These are phyloP conservation scores for Alfaro cultratus DNA, from an alignment of 2,797 vertebrate species.

Conservation along the genomic window DNA sequence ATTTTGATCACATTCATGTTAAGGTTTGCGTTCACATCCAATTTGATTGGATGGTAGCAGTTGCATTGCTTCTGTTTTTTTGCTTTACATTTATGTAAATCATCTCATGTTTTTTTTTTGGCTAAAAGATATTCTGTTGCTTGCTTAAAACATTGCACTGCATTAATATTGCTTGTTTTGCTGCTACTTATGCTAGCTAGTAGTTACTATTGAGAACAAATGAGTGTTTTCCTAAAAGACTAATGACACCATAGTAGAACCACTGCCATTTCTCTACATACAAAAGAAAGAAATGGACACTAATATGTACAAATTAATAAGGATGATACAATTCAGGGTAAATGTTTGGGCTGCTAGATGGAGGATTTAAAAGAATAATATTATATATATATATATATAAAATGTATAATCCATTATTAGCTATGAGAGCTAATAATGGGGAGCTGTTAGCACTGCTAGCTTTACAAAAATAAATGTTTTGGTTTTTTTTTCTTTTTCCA, in stretches of 20 bases:
- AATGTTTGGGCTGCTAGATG: background rate
- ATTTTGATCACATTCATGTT: conserved; percentile 32
- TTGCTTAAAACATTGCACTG: conserved; percentile 23
- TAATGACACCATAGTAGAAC: background rate
- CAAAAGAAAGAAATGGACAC: background rate
- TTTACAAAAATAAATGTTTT: background rate
- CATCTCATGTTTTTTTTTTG: conserved; percentile 64
- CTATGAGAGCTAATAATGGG: no score
- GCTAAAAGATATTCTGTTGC: conserved; percentile 24
- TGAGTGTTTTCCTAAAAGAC: background rate
- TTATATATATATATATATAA: background rate
- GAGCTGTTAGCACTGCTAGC: background rate
- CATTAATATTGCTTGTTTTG: conserved; percentile 7
- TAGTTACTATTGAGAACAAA: background rate
- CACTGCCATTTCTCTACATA: background rate
- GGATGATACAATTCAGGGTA: background rate
- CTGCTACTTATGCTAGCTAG: conserved; percentile 27
- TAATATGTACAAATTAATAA: background rate
- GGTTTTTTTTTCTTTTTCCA: no score
- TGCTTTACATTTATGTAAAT: conserved; percentile 58
- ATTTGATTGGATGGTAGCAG: conserved; percentile 54
- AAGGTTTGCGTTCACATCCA: conserved; percentile 52
- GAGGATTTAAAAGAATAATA: background rate
- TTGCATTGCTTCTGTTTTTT: conserved; percentile 50
- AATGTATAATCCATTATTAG: background rate